Conservation (phyloP, 1,140 invertebrate species). For the Brachionus calyciflorus region DNA sequence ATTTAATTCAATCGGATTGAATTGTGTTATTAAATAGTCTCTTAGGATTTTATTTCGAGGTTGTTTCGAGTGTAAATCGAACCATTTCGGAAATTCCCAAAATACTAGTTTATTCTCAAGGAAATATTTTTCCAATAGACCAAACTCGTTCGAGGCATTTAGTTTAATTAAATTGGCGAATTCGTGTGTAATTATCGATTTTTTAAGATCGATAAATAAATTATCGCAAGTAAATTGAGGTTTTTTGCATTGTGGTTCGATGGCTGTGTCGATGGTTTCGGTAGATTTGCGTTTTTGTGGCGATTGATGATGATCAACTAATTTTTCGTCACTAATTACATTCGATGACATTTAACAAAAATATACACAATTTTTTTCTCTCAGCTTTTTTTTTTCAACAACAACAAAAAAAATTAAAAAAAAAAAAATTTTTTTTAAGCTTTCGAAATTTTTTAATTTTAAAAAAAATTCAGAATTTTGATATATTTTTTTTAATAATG, state of each 20-base stretch:
- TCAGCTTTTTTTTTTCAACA: slow-evolving; percentile 26
- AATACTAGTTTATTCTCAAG: slow-evolving; percentile 6
- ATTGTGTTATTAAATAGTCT: neutral
- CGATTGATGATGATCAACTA: neutral
- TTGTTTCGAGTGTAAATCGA: neutral
- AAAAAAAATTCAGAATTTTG: too few relatives aligned
- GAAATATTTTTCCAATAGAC: slow-evolving; percentile 9
- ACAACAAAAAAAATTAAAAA: too few relatives aligned
- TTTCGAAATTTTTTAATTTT: too few relatives aligned
- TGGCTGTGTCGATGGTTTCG: neutral
- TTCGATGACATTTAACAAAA: slow-evolving; percentile 29
- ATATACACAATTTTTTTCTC: neutral
- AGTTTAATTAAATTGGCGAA: neutral
- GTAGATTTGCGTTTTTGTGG: slow-evolving; percentile 18
- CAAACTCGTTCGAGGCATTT: neutral
- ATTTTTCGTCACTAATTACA: neutral
- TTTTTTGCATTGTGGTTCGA: neutral
- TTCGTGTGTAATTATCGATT: neutral
- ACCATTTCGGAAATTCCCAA: slow-evolving; percentile 5
- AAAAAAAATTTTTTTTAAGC: too few relatives aligned
- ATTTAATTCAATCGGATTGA: neutral
- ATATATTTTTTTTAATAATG: too few relatives aligned
- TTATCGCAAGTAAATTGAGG: neutral
- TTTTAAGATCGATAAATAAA: neutral
- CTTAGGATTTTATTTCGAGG: slow-evolving; percentile 17